Evolutionary conservation across 2,797 vertebrate species (phyloP).

Genomic region (Alauda arvensis): DNA sequence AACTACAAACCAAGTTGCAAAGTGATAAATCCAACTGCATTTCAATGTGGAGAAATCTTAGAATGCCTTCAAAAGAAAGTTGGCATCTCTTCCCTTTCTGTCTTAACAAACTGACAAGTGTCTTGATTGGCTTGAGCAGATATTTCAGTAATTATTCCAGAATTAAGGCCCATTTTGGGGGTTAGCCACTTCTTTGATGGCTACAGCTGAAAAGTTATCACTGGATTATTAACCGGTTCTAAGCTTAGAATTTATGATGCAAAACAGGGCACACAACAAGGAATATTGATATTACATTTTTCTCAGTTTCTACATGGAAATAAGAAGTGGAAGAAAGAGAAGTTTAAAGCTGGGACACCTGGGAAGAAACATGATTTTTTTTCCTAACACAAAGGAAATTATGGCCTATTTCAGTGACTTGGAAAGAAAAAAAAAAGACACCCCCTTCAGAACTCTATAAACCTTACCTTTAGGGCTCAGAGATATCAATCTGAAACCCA

Average conservation of each 20-base stretch:
- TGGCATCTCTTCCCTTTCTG: not conserved
- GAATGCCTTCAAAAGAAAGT: not conserved
- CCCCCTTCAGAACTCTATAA: not conserved
- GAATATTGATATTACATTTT: not conserved
- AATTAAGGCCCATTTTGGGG: not conserved
- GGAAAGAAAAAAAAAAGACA: not conserved
- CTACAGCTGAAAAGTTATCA: not conserved
- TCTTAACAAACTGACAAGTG: not conserved
- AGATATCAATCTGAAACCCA: not conserved
- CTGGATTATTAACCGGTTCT: not conserved
- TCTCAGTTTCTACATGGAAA: not conserved
- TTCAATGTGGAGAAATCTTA: not conserved
- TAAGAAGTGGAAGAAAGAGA: not conserved
- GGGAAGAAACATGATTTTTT: not conserved
- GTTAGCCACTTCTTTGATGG: not conserved
- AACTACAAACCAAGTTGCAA: not conserved
- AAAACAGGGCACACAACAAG: not conserved
- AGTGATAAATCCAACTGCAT: not conserved
- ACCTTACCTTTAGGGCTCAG: not conserved
- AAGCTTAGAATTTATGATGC: not conserved
- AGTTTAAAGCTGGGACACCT: not conserved
- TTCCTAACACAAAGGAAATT: not conserved
- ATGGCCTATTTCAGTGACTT: not conserved
- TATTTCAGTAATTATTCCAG: not conserved
- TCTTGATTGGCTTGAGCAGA: not conserved